Conservation (phyloP, 2,888 invertebrate species). For the Dysmachus trigonus region DNA sequence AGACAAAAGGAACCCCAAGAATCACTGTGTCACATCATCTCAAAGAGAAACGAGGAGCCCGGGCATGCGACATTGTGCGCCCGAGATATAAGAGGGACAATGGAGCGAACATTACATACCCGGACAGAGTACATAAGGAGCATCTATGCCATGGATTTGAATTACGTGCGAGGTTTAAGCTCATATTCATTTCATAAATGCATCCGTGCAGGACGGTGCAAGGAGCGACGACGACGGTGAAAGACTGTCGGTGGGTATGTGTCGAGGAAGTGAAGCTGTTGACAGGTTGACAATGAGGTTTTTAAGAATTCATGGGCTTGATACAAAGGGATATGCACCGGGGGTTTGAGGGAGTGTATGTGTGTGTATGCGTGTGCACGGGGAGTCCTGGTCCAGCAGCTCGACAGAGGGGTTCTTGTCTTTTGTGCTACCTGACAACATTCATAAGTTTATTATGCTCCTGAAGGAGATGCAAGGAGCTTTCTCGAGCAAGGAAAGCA, state of each 20-base stretch:
- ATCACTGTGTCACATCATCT: slow-evolving; percentile 22
- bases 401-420: background rate
- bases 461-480: background rate
- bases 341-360: background rate
- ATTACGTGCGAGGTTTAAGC: slow-evolving; percentile 32
- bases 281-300: slow-evolving; percentile 38
- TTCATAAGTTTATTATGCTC: background rate
- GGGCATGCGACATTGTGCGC: background rate
- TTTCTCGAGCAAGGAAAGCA: background rate
- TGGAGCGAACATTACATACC: background rate
- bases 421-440: background rate
- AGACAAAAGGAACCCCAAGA: slow-evolving; percentile 21
- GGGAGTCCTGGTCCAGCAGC: background rate
- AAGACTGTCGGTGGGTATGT: background rate
- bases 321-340: background rate
- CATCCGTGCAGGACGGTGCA: slow-evolving; percentile 1
- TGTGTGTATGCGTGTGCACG: background rate
- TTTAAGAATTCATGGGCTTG: slow-evolving; percentile 37
- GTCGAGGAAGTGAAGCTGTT: slow-evolving; percentile 32
- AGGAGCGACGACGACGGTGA: background rate
- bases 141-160: slow-evolving; percentile 10
- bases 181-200: slow-evolving; percentile 39
- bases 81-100: background rate
- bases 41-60: background rate
- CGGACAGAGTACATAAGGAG: background rate